phyloP scores from a whole-genome alignment of 2,797 vertebrate species.

The Halcyon badia region DNA sequence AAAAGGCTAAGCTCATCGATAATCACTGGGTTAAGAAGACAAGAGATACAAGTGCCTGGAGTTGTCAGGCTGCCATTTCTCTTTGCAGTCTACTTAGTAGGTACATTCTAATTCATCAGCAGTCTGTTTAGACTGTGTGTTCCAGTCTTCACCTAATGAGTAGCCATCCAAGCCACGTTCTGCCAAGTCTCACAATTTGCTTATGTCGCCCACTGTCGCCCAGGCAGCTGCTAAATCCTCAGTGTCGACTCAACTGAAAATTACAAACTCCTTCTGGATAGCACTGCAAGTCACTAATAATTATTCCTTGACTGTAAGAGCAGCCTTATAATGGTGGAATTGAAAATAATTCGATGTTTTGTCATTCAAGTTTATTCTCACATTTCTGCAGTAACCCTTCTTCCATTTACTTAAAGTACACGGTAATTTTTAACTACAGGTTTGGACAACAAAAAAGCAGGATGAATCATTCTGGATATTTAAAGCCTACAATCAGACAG shows the following conservation, averaged over 20 bases:
- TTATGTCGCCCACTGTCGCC: slow-evolving; percentile 47
- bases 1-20: background rate
- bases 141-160: slow-evolving; percentile 36
- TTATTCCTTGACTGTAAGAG: slow-evolving; percentile 41
- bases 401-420: slow-evolving; percentile 64
- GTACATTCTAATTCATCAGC: slow-evolving; percentile 14
- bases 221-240: slow-evolving; percentile 59
- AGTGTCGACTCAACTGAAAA: slow-evolving; percentile 48
- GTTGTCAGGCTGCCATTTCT: background rate
- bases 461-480: slow-evolving; percentile 71
- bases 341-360: slow-evolving; percentile 59
- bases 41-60: background rate
- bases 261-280: slow-evolving; percentile 55
- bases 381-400: slow-evolving; percentile 57
- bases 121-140: slow-evolving; percentile 44
- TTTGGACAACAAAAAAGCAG: slow-evolving; percentile 68
- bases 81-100: slow-evolving; percentile 7
- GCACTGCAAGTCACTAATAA: slow-evolving; percentile 58
- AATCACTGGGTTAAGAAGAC: background rate
- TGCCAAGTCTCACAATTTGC: slow-evolving; percentile 49
- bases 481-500: slow-evolving; percentile 74
- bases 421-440: slow-evolving; percentile 69
- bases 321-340: slow-evolving; percentile 21
- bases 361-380: slow-evolving; percentile 66
- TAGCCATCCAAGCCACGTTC: slow-evolving; percentile 43